Evolutionary conservation across 2,113 vertebrate species (phyloP).

Genomic region (Mystacornis crossleyi): DNA sequence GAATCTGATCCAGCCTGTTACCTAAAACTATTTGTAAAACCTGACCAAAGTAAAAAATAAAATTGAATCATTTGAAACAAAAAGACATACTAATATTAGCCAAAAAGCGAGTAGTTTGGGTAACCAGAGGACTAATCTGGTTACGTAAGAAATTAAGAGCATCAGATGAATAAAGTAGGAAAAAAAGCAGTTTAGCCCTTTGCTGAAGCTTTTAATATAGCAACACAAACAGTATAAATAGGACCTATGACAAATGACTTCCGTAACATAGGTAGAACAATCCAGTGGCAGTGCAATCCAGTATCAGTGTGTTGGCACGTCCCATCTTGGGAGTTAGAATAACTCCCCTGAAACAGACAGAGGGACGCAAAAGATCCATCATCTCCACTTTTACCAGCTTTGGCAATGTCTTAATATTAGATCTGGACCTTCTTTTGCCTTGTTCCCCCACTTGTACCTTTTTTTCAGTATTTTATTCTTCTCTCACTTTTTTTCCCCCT

Average conservation of each 20-base stretch:
- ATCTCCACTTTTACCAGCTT: background rate
- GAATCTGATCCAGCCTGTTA: background rate
- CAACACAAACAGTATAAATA: background rate
- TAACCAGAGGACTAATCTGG: background rate
- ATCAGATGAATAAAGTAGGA: background rate
- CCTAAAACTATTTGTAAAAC: background rate
- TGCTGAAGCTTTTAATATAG: background rate
- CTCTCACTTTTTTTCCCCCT: background rate
- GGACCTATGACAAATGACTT: background rate
- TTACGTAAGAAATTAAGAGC: background rate
- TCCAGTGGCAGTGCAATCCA: background rate
- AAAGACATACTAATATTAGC: background rate
- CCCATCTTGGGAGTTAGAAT: background rate
- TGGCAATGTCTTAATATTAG: background rate
- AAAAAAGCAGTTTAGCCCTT: background rate
- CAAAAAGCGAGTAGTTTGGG: background rate
- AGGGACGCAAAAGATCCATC: background rate
- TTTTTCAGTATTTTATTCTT: background rate
- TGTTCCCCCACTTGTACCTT: rapidly evolving
- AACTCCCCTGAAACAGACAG: background rate
- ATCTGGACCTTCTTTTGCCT: background rate
- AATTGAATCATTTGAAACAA: background rate
- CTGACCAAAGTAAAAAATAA: background rate
- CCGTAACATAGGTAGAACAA: background rate
- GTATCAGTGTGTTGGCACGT: rapidly evolving